Evolutionary conservation across 2,113 vertebrate species (phyloP), one percentile per base, ranked within the genome.

Genomic region (Nycticebus coucang): DNA sequence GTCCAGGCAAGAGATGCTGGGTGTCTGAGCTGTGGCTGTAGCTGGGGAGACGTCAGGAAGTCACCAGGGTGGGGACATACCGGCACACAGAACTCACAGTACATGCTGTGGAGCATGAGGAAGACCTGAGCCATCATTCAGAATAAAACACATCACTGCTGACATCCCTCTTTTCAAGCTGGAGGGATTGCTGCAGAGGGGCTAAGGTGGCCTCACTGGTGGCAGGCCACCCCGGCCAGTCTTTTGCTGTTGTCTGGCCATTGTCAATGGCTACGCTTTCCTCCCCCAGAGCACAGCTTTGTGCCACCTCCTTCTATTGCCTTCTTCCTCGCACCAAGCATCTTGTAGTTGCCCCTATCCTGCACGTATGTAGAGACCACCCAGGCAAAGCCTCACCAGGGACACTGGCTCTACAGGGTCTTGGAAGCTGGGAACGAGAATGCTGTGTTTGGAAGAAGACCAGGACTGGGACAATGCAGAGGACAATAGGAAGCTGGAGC

Each of bases 151-250:
- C 30, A 9, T 3, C 33, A 28, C 13, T n/a, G 19, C 18, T 59
- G 68, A 57, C 21, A 28, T 7, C 7, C 6, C 28, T 68, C 41
- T 66, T 35, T 19, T 21, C 28, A 33, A 28, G 22, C 35, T 8
- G 41, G 24, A 21, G 22, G 19, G 72, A 24, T 91, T 4, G 3
- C 41, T 55, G 74, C 35, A 21, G 33, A 59, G 59, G 11, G 26
- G 26, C n/a, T 6, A 1, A 1, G 30, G 21, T 9, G 9, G 22
- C 26, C 22, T 28, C 33, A 17, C 1, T 17, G 2, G n/a, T 1
- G 26, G 19, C 13, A 33, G n/a, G 19, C 41, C 71, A 22, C 57
- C 7, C 24, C 1, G 33, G n/a, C 60, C 28, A 28, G 82, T 12
- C 14, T n/a, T 62, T 60, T n/a, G 30, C 60, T 64, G 24, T 3